phyloP scores from a whole-genome alignment of 2,888 invertebrate species.

The Zaprionus obscuricornis region DNA sequence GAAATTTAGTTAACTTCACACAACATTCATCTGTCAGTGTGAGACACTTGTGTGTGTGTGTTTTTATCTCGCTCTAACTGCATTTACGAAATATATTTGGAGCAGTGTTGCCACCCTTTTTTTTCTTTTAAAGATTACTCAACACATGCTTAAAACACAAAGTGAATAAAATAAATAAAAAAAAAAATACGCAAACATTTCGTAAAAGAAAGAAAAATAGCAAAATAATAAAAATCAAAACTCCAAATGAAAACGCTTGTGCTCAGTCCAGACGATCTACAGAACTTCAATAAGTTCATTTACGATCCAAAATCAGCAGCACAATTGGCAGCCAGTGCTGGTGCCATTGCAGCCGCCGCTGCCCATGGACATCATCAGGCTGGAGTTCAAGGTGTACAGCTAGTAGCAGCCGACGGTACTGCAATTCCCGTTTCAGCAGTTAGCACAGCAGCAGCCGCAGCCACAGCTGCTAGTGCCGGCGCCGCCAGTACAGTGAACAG shows the following conservation, averaged over 20 bases:
- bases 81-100: too few relatives aligned
- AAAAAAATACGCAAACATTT: not conserved
- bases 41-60: too few relatives aligned
- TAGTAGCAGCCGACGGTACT: slow-evolving; percentile 33
- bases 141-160: too few relatives aligned
- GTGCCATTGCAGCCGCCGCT: slow-evolving; percentile 65
- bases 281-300: slow-evolving; percentile 80
- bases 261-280: slow-evolving; percentile 78
- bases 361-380: slow-evolving; percentile 53
- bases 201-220: not conserved
- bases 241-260: slow-evolving; percentile 80
- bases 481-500: slow-evolving; percentile 36
- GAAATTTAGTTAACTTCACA: too few relatives aligned
- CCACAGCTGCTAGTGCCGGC: slow-evolving; percentile 21
- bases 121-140: too few relatives aligned
- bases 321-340: slow-evolving; percentile 69
- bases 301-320: slow-evolving; percentile 76
- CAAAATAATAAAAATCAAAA: not conserved
- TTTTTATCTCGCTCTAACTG: too few relatives aligned
- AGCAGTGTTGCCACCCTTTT: too few relatives aligned
- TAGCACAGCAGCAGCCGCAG: slow-evolving; percentile 6
- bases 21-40: too few relatives aligned
- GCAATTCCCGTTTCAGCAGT: slow-evolving; percentile 39
- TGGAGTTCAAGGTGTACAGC: slow-evolving; percentile 53
- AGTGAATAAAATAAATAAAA: not conserved